Conservation (phyloP, 2,113 vertebrate genomes). For the Chrysemys picta region DNA sequence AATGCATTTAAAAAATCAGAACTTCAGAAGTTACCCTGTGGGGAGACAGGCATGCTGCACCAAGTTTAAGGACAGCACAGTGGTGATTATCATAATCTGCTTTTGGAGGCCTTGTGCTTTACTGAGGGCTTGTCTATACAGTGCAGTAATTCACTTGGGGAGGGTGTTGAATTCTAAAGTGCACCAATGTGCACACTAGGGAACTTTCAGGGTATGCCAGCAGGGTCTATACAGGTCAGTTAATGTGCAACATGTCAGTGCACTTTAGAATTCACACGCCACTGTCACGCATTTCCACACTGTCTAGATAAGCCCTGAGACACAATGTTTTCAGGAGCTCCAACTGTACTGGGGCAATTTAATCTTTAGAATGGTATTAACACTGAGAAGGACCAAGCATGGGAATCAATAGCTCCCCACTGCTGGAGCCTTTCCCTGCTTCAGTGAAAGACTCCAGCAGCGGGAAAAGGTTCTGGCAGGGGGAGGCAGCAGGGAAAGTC, state of each 20-base stretch:
- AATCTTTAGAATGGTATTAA: not conserved
- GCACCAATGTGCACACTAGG: not conserved
- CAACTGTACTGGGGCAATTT: not conserved
- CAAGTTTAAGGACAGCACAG: not conserved
- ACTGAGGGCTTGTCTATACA: not conserved
- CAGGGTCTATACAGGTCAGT: not conserved
- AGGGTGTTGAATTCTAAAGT: not conserved
- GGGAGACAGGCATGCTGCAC: not conserved
- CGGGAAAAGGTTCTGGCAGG: not conserved
- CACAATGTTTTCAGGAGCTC: not conserved
- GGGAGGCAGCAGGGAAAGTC: not conserved
- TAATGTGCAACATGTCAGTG: not conserved
- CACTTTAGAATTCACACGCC: not conserved
- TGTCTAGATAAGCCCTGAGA: not conserved
- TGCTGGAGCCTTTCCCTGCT: not conserved
- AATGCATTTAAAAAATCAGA: not conserved
- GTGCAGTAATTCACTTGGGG: not conserved
- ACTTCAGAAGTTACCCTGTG: not conserved
- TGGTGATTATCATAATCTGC: not conserved
- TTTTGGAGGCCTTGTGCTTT: not conserved
- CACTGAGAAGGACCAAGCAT: not conserved
- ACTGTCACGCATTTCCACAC: not conserved
- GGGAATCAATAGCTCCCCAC: not conserved
- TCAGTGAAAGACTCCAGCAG: not conserved
- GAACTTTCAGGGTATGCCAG: not conserved